Evolutionary conservation across 2,888 invertebrate genomes (phyloP).

Genomic region (Abscondita cerata): DNA sequence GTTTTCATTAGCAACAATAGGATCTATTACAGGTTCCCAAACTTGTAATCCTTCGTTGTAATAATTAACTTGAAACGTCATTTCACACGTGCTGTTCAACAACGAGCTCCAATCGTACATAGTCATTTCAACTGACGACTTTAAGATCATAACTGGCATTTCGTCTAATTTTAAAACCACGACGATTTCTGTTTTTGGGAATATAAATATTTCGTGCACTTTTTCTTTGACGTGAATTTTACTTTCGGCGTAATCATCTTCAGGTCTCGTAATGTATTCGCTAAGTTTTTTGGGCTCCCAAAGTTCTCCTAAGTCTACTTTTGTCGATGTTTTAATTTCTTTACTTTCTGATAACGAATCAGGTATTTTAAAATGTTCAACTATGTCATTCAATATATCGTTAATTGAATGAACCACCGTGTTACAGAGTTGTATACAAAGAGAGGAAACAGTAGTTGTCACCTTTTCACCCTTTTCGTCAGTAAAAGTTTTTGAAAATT

Average conservation of each 20-base stretch:
- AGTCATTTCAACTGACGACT: slow-evolving; percentile 65
- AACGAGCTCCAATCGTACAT: slow-evolving; percentile 72
- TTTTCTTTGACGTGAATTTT: slow-evolving; percentile 19
- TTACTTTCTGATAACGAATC: slow-evolving; percentile 40
- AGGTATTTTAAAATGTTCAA: slow-evolving; percentile 57
- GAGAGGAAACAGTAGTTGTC: slow-evolving; percentile 68
- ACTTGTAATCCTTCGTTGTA: slow-evolving; percentile 57
- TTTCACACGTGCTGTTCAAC: slow-evolving; percentile 54
- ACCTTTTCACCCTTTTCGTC: slow-evolving; percentile 73
- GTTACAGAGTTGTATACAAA: slow-evolving; percentile 76
- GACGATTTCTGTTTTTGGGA: slow-evolving; percentile 64
- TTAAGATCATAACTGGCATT: slow-evolving; percentile 63
- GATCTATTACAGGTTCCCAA: slow-evolving; percentile 88
- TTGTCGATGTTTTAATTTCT: slow-evolving; percentile 17
- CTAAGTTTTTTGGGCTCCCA: slow-evolving; percentile 75
- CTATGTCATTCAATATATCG: slow-evolving; percentile 60
- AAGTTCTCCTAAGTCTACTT: slow-evolving; percentile 62
- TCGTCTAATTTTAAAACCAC: slow-evolving; percentile 71
- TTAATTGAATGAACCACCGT: slow-evolving; percentile 75
- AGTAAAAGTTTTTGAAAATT: slow-evolving; percentile 69
- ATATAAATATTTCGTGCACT: slow-evolving; percentile 48
- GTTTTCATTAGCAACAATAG: slow-evolving; percentile 71
- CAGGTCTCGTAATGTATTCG: slow-evolving; percentile 41
- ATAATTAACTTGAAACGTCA: slow-evolving; percentile 60
- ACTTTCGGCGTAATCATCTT: slow-evolving; percentile 34